Percentiles rank a stretch among this genome's conserved stretches.
Conservation (phyloP, 1,140 invertebrate genomes). For the Globodera rostochiensis region DNA sequence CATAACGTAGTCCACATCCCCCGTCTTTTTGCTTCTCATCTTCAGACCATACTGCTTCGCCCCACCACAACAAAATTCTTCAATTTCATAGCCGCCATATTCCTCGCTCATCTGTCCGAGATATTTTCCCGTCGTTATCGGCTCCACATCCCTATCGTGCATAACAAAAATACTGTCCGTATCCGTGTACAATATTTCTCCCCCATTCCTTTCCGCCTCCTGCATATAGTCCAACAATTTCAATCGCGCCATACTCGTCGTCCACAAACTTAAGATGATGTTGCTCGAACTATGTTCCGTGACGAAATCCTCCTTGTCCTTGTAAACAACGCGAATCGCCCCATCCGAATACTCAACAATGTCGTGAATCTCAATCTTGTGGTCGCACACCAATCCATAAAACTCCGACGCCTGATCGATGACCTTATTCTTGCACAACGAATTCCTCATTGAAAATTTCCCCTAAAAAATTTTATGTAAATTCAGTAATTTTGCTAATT, state of each 20-base stretch:
- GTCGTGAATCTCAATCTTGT: neutral
- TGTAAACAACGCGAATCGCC: too few relatives aligned
- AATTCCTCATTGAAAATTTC: slow-evolving; percentile 1
- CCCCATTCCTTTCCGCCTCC: neutral
- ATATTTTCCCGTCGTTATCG: neutral
- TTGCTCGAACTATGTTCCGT: too few relatives aligned
- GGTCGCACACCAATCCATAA: neutral
- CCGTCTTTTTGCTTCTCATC: neutral
- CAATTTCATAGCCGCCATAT: neutral
- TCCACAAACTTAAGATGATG: neutral
- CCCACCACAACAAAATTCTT: slow-evolving; percentile 13
- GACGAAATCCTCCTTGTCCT: too few relatives aligned
- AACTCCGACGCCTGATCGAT: neutral
- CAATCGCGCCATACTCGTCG: neutral
- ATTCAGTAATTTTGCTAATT: neutral
- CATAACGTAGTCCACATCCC: too few relatives aligned
- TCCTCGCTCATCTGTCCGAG: too few relatives aligned
- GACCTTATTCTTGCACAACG: neutral
- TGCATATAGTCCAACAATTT: neutral
- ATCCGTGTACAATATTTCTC: too few relatives aligned
- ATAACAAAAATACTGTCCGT: too few relatives aligned
- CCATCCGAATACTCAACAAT: neutral
- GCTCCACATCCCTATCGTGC: neutral
- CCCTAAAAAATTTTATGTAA: neutral
- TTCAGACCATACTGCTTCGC: neutral